These are phyloP conservation scores for Yponomeuta malinellus DNA, from an alignment of 2,888 invertebrate species.

Conservation along the genomic window DNA sequence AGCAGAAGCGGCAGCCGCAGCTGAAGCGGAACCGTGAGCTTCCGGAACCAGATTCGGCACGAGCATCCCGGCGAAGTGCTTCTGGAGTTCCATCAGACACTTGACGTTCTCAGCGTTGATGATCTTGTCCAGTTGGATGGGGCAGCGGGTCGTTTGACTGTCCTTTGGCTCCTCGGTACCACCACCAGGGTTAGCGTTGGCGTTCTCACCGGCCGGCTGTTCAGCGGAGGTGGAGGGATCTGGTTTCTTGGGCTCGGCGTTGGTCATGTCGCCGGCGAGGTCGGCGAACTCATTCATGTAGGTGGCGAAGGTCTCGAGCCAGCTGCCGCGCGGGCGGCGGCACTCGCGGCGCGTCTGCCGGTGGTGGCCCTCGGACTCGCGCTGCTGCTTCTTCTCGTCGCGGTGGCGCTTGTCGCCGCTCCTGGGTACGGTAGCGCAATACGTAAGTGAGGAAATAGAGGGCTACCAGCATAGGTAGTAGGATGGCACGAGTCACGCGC, in stretches of 20 bases:
- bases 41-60: slow-evolving; percentile 10
- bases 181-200: slow-evolving; percentile 20
- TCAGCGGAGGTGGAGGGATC: slow-evolving; percentile 17
- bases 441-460: not conserved
- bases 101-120: slow-evolving; percentile 14
- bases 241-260: slow-evolving; percentile 27
- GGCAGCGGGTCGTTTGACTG: slow-evolving; percentile 21
- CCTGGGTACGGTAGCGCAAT: slow-evolving; percentile 17
- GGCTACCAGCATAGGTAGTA: no score
- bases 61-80: slow-evolving; percentile 12
- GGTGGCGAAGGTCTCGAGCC: slow-evolving; percentile 65
- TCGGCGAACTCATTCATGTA: slow-evolving; percentile 74
- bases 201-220: slow-evolving; percentile 18
- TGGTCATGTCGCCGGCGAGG: slow-evolving; percentile 57
- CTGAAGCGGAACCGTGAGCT: not conserved
- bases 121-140: slow-evolving; percentile 11
- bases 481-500: no score
- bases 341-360: slow-evolving; percentile 22
- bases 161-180: slow-evolving; percentile 18
- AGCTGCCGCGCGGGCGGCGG: slow-evolving; percentile 40
- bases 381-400: slow-evolving; percentile 24
- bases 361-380: slow-evolving; percentile 33
- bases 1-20: not conserved
- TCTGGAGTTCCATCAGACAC: slow-evolving; percentile 14
- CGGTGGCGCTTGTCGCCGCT: slow-evolving; percentile 35